Percentiles rank a stretch among this genome's conserved stretches.
These are phyloP conservation scores for Apamea crenata DNA, from an alignment of 2,888 invertebrate species.

Conservation along the genomic window DNA sequence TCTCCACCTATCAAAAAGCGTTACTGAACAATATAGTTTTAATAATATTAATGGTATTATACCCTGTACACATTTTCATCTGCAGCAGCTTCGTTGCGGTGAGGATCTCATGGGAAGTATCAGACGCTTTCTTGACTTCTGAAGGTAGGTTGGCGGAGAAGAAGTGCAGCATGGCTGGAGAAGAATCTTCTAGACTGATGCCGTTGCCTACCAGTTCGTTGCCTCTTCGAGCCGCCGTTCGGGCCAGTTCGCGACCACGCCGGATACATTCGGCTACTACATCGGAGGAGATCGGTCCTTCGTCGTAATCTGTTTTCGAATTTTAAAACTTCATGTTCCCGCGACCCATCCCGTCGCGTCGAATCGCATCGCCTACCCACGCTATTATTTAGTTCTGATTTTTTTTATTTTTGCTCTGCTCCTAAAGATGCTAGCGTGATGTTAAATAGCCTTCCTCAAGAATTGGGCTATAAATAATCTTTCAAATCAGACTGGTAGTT, in stretches of 20 bases:
- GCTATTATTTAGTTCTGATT: not conserved
- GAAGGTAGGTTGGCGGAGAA: conserved; percentile 78
- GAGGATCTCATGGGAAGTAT: conserved; percentile 83
- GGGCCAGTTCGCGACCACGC: conserved; percentile 81
- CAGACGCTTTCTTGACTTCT: conserved; percentile 80
- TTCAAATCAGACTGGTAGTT: no score
- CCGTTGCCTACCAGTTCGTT: conserved; percentile 82
- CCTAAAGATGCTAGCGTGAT: not conserved
- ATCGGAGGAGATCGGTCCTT: conserved; percentile 89
- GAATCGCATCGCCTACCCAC: not conserved
- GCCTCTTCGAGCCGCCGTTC: conserved; percentile 78
- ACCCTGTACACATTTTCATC: conserved; percentile 83
- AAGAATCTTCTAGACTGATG: conserved; percentile 77
- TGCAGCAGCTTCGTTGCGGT: conserved; percentile 86
- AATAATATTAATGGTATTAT: conserved; percentile 32
- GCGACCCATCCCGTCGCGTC: not conserved
- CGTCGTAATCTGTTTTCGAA: conserved; percentile 78
- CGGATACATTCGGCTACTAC: conserved; percentile 87
- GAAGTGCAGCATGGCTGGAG: conserved; percentile 83
- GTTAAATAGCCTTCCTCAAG: not conserved
- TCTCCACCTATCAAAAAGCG: not conserved
- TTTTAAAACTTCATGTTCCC: not conserved
- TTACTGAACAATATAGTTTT: not conserved
- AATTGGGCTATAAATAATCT: not conserved
- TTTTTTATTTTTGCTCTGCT: not conserved